A percentile compares a stretch with the other conserved stretches of the same genome.
These are phyloP conservation scores for Macaria notata DNA, from an alignment of 2,888 invertebrate species.

Conservation along the genomic window DNA sequence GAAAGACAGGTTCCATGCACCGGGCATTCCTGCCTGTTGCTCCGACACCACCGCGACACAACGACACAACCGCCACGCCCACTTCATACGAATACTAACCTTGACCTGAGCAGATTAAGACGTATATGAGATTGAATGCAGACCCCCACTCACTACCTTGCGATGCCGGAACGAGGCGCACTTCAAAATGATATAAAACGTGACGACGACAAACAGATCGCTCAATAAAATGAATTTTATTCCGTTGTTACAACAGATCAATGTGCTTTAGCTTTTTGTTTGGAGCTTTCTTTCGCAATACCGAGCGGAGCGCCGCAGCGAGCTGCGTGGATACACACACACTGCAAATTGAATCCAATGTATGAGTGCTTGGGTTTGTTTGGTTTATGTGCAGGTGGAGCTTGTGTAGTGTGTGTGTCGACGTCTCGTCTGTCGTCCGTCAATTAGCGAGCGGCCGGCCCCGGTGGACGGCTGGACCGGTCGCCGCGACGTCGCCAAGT, in stretches of 20 bases:
- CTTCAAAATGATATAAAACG: slow-evolving; percentile 69
- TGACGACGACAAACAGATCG: slow-evolving; percentile 67
- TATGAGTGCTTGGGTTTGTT: slow-evolving; percentile 42
- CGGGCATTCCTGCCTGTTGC: slow-evolving; percentile 70
- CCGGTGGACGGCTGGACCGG: slow-evolving; percentile 62
- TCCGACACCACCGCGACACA: slow-evolving; percentile 29
- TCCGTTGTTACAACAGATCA: slow-evolving; percentile 68
- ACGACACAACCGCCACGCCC: slow-evolving; percentile 44
- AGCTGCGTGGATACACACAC: slow-evolving; percentile 40
- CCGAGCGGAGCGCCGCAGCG: slow-evolving; percentile 56
- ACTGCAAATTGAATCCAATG: slow-evolving; percentile 57
- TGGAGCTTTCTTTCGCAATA: slow-evolving; percentile 56
- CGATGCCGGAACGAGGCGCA: slow-evolving; percentile 52
- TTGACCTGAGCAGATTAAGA: slow-evolving; percentile 54
- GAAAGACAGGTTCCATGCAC: slow-evolving; percentile 71
- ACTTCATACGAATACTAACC: slow-evolving; percentile 48
- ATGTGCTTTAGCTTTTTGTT: slow-evolving; percentile 62
- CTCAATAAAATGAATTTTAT: slow-evolving; percentile 78
- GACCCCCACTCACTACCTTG: slow-evolving; percentile 53
- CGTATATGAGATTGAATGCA: slow-evolving; percentile 45
- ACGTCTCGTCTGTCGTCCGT: slow-evolving; percentile 56
- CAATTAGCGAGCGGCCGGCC: slow-evolving; percentile 59
- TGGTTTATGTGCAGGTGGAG: slow-evolving; percentile 40
- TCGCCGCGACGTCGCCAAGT: slow-evolving; percentile 52
- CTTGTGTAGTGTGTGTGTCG: slow-evolving; percentile 46